Percentiles rank a stretch among this genome's conserved stretches.
Conservation (phyloP, 2,888 invertebrate species). For the Drosophila paracracens region DNA sequence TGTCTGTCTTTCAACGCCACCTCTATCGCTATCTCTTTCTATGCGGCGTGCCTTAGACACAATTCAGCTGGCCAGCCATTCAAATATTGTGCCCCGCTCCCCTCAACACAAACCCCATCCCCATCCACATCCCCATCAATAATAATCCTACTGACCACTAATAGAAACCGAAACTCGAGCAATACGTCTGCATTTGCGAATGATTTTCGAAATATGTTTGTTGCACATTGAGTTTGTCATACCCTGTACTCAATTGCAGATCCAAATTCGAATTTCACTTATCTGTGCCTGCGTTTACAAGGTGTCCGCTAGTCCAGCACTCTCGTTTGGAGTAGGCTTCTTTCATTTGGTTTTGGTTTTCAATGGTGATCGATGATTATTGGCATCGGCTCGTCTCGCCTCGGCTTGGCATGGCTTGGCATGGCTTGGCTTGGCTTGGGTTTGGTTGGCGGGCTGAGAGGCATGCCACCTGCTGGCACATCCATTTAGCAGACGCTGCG, state of each 20-base stretch:
- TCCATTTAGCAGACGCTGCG: constrained; percentile 12
- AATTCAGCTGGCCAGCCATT: constrained; percentile 48
- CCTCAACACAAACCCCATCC: background rate
- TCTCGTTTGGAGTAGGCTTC: background rate
- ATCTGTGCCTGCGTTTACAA: background rate
- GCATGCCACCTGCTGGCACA: constrained; percentile 48
- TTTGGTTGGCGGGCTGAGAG: background rate
- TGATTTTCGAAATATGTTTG: background rate
- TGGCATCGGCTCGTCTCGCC: background rate
- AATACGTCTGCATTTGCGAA: background rate
- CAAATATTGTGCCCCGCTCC: background rate
- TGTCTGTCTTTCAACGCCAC: constrained; percentile 4
- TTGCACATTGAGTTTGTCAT: background rate
- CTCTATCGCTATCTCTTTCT: background rate
- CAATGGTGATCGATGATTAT: constrained; percentile 49
- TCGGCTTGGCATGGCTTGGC: background rate
- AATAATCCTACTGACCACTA: background rate
- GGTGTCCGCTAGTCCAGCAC: background rate
- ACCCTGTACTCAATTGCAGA: background rate
- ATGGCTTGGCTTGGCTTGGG: background rate
- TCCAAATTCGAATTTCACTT: background rate
- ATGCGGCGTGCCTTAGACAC: constrained; percentile 52
- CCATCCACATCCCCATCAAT: background rate
- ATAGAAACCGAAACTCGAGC: background rate
- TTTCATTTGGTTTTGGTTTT: constrained; percentile 43